A percentile compares a stretch with the other conserved stretches of the same genome.
Evolutionary conservation across 2,888 invertebrate genomes (phyloP).

Genomic region (Nasonia oneida): DNA sequence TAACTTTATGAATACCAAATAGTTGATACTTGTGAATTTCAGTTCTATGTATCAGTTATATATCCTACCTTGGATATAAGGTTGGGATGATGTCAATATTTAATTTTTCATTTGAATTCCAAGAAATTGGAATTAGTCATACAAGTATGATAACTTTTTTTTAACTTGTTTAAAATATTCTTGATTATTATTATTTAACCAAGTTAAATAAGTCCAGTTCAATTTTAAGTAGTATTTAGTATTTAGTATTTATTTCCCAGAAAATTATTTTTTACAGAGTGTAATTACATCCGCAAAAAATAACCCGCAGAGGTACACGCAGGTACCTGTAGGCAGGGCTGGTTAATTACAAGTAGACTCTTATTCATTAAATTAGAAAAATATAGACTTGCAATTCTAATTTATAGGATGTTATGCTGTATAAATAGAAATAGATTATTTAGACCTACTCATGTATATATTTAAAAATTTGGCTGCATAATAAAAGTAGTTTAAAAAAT

Average conservation of each 20-base stretch:
- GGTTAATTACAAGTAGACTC: background rate
- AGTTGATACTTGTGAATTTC: background rate
- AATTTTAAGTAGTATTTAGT: background rate
- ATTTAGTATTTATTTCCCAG: too few relatives aligned
- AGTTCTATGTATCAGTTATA: background rate
- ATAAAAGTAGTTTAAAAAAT: background rate
- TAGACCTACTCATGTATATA: background rate
- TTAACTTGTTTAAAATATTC: background rate
- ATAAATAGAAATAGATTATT: background rate
- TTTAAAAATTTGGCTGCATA: background rate
- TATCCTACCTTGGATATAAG: background rate
- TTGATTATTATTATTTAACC: background rate
- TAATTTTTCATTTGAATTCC: background rate
- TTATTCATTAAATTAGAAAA: background rate
- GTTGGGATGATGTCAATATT: background rate
- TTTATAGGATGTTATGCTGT: background rate
- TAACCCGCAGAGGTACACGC: too few relatives aligned
- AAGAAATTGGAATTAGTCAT: background rate
- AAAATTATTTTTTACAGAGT: too few relatives aligned
- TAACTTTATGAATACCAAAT: background rate
- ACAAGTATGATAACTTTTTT: background rate
- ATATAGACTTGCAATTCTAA: background rate
- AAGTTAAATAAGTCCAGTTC: background rate
- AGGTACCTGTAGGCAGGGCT: too few relatives aligned
- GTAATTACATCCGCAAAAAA: too few relatives aligned